Base-by-base conservation (phyloP, 2,113 vertebrate species). In the Oplegnathus fasciatus region DNA sequence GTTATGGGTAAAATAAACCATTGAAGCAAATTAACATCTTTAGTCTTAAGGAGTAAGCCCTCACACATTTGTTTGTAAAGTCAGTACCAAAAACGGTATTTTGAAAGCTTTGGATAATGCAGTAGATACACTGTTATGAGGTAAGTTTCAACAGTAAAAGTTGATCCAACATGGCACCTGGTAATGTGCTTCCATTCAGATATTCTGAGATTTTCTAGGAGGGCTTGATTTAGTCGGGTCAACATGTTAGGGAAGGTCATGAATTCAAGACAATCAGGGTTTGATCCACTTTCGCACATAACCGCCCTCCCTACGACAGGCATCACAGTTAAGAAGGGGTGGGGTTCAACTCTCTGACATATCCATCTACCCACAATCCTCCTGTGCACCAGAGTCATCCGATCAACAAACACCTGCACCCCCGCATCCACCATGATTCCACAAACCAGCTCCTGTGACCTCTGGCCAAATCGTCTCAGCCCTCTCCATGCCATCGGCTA, bases 1-100 rank as follows among this genome's bases (percentile, higher is more conserved):
- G 94, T 95, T 93, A 94, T 93, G 94, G 94, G 94, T 92, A 93
- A 94, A 95, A 95, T 95, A 95, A 95, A 95, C 91, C 90, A 93
- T 94, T 93, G 87, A 94, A 93, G 93, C 93, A 93, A 95, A 93
- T 65, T 88, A 87, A 87, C 84, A 93, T 90, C 84, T 92, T 93
- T 92, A 96, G 92, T 95, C 90, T 94, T 75, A 89, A 93, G 67
- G 90, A 86, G 89, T 79, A 92, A 93, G 79, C 75, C 86, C 89
- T 87, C 75, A 17, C 81, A 84, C 85, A 42, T 90, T 78, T 80
- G 72, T 90, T 46, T 77, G 84, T 61, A 84, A 73, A 82, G 44
- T 76, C 84, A 64, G 87, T 40, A 26, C 66, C 60, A 42, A 67
- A 75, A 75, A 7, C 40, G 34, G 77, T 72, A 0, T 66, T 46